Evolutionary conservation across 1,140 invertebrate species (phyloP), one percentile per base, ranked within the genome.

Genomic region (Drosophila sturtevanti): DNA sequence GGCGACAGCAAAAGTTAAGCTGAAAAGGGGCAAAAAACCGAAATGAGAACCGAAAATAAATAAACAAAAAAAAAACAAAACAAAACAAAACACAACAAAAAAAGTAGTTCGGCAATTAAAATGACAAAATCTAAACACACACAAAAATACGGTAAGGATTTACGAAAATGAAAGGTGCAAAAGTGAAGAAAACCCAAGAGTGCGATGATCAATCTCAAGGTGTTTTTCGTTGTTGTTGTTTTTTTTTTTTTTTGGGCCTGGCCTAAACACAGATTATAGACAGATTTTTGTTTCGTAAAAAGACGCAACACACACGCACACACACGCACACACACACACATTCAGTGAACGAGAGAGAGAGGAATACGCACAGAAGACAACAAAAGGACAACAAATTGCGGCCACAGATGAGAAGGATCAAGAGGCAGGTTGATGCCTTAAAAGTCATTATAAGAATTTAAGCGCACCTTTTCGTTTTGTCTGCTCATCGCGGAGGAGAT

Each of bases 371-470:
- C 7, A 44, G 9, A 11, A 48, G 41, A 48, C 41, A 60, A 60
- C 31, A 54, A 34, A 79, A 65, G 76, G 72, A 44, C 72, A 75
- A 75, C 72, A 75, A 78, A 66, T 77, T 72, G 64, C 62, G 79
- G 61, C 59, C 62, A 24, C 55, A 31, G 48, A 77, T 54, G 51
- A 55, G 44, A 37, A 62, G 52, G 63, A 73, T 63, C 66, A 59
- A 41, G 16, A 60, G 21, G 37, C 72, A 77, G 74, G 74, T 76
- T 63, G 55, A 69, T 38, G 55, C 68, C 62, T 52, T 52, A 66
- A 55, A 77, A 89, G 84, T 89, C 84, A 89, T 89, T 89, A 89
- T 89, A 73, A 80, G 84, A 89, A 89, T 89, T 89, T 89, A 89
- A 89, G 84, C 84, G 84, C 84, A 89, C 84, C 84, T 89, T 89